Percentiles rank a stretch among this genome's conserved stretches.
These are phyloP conservation scores for Mormoops blainvillei DNA, from an alignment of 2,113 vertebrate species.

Conservation along the genomic window DNA sequence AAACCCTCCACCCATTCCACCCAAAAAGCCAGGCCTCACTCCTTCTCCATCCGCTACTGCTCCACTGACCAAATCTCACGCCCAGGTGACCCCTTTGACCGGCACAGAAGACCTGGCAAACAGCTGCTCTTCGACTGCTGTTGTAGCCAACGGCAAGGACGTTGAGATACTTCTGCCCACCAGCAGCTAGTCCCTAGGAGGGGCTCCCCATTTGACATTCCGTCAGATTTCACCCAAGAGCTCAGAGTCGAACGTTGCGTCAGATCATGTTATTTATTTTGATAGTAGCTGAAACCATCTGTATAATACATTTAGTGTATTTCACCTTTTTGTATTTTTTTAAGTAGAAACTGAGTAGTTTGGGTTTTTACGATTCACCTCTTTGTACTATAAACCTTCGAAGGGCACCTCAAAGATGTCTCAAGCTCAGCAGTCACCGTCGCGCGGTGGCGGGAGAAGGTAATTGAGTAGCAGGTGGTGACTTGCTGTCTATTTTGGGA, in stretches of 20 bases:
- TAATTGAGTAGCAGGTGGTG: slow-evolving; percentile 48
- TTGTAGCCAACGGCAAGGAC: slow-evolving; percentile 89
- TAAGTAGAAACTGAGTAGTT: slow-evolving; percentile 72
- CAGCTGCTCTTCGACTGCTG: slow-evolving; percentile 83
- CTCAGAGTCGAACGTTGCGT: slow-evolving; percentile 71
- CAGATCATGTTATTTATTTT: slow-evolving; percentile 86
- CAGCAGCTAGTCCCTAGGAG: slow-evolving; percentile 81
- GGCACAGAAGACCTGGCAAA: slow-evolving; percentile 80
- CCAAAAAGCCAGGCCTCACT: slow-evolving; percentile 94
- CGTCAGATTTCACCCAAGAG: slow-evolving; percentile 60
- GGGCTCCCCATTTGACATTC: slow-evolving; percentile 68
- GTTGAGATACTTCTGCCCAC: slow-evolving; percentile 91
- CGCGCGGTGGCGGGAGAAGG: slow-evolving; percentile 47
- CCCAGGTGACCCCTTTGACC: slow-evolving; percentile 64
- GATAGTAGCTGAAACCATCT: slow-evolving; percentile 77
- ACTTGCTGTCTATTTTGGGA: slow-evolving; percentile 57
- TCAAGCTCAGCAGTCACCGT: slow-evolving; percentile 53
- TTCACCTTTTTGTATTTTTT: slow-evolving; percentile 69
- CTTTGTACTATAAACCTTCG: slow-evolving; percentile 74
- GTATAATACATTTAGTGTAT: slow-evolving; percentile 76
- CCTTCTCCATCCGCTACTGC: slow-evolving; percentile 86
- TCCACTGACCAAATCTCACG: slow-evolving; percentile 77
- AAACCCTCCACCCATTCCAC: slow-evolving; percentile 94
- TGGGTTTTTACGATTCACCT: slow-evolving; percentile 75
- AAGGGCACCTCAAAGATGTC: slow-evolving; percentile 72